These are phyloP conservation scores for Sinocyclocheilus grahami DNA, from an alignment of 2,113 vertebrate species.

Conservation along the genomic window DNA sequence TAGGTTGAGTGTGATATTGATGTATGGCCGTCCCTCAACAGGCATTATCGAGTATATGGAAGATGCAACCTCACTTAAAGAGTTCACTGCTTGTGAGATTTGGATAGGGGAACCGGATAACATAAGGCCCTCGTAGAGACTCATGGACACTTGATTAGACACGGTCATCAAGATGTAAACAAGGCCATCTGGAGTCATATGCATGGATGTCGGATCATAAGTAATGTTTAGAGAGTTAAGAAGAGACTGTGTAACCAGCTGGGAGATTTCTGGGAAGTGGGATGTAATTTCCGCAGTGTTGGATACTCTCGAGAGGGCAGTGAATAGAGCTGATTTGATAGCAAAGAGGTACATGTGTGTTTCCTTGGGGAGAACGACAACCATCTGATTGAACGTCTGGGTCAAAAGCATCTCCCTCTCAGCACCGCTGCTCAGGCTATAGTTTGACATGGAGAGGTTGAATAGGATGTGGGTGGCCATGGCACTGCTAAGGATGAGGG, in stretches of 20 bases:
- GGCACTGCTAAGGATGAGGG: slow-evolving; percentile 52
- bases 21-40: slow-evolving; percentile 36
- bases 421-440: slow-evolving; percentile 17
- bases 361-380: slow-evolving; percentile 41
- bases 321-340: slow-evolving; percentile 36
- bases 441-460: slow-evolving; percentile 54
- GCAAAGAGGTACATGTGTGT: slow-evolving; percentile 23
- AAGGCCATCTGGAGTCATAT: slow-evolving; percentile 1
- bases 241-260: slow-evolving; percentile 47
- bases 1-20: slow-evolving; percentile 47
- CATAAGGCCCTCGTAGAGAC: slow-evolving; percentile 45
- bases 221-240: slow-evolving; percentile 52
- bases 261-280: slow-evolving; percentile 52
- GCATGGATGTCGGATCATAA: background rate
- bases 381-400: slow-evolving; percentile 25
- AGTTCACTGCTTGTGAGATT: slow-evolving; percentile 25
- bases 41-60: slow-evolving; percentile 45
- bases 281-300: slow-evolving; percentile 48
- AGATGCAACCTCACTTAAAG: slow-evolving; percentile 29
- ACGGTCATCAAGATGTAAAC: slow-evolving; percentile 41
- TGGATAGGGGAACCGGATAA: slow-evolving; percentile 1
- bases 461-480: slow-evolving; percentile 52
- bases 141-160: slow-evolving; percentile 49
- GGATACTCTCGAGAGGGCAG: slow-evolving; percentile 46
- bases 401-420: slow-evolving; percentile 38